Conservation (phyloP, 2,888 invertebrate genomes). For the Trachelus stipa region DNA sequence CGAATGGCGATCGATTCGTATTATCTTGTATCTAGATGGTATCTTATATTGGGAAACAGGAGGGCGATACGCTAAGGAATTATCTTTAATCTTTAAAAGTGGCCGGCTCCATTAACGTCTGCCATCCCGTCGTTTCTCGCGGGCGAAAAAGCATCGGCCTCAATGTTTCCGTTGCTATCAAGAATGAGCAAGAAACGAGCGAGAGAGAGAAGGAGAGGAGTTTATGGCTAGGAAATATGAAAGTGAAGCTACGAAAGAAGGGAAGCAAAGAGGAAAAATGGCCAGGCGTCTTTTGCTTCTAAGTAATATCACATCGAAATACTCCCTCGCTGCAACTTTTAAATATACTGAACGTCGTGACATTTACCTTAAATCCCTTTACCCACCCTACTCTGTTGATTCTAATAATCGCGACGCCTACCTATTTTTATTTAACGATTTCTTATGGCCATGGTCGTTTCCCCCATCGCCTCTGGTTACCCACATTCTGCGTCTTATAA, state of each 20-base stretch:
- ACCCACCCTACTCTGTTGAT: background rate
- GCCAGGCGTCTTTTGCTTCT: background rate
- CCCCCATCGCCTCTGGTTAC: background rate
- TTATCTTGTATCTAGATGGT: constrained; percentile 9
- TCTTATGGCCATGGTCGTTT: background rate
- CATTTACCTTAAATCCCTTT: background rate
- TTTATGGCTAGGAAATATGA: constrained; percentile 1
- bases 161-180: constrained; percentile 2
- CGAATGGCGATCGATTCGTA: constrained; percentile 12
- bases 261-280: background rate
- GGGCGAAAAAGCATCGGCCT: background rate
- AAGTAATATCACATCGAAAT: background rate
- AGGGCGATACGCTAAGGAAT: background rate
- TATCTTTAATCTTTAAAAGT: constrained; percentile 21
- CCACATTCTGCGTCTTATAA: background rate
- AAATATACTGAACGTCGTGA: background rate
- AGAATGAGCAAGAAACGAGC: background rate
- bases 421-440: background rate
- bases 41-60: background rate
- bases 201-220: background rate
- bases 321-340: background rate
- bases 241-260: background rate
- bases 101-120: constrained; percentile 4
- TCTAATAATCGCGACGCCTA: background rate
- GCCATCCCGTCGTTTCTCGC: background rate